Evolutionary conservation across 2,113 vertebrate genomes (phyloP).

Genomic region (Arvicanthis niloticus): DNA sequence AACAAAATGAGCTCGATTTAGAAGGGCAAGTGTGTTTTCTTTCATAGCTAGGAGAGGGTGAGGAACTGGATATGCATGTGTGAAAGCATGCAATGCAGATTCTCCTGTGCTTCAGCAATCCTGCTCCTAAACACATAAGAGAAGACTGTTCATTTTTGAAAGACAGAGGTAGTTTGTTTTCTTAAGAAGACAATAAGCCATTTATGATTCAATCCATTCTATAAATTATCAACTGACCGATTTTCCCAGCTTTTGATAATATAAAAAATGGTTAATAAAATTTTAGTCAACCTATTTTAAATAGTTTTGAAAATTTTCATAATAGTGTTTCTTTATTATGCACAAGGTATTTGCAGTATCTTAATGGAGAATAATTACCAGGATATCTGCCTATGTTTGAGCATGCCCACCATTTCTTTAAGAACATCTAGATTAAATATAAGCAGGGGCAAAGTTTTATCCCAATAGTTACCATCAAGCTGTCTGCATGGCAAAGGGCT

Average conservation of each 20-base stretch:
- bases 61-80: neutral
- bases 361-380: slow-evolving; percentile 1
- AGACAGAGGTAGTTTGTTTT: neutral
- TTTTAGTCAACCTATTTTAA: neutral
- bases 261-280: neutral
- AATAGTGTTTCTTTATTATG: neutral
- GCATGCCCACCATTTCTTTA: neutral
- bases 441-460: neutral
- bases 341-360: slow-evolving; percentile 5
- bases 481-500: neutral
- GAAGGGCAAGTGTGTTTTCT: neutral
- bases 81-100: neutral
- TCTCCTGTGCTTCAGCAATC: too few relatives aligned
- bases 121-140: neutral
- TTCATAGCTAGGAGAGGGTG: neutral
- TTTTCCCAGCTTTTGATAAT: neutral
- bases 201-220: neutral
- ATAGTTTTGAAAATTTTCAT: neutral
- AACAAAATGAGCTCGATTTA: neutral
- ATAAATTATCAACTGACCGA: neutral
- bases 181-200: neutral
- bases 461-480: neutral
- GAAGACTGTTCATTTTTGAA: neutral
- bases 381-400: neutral
- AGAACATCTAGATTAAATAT: neutral